Percentiles rank a stretch among this genome's conserved stretches.
These are phyloP conservation scores for Monodelphis domestica DNA, from an alignment of 2,797 vertebrate species.

Conservation along the genomic window DNA sequence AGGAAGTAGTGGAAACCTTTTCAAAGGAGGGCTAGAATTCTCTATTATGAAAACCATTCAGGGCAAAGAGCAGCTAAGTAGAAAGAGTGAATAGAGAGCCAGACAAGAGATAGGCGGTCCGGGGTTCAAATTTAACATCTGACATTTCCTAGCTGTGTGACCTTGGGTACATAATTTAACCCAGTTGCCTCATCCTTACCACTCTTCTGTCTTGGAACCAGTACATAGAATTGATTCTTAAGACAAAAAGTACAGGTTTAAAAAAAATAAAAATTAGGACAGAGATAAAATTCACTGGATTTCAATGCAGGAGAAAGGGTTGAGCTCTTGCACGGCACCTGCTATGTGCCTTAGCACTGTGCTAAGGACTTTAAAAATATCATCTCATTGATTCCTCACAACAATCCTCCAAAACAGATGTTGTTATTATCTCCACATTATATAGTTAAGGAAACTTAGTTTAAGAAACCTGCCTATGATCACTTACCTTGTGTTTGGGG, in stretches of 20 bases:
- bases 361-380: background rate
- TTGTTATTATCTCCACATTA: background rate
- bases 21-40: background rate
- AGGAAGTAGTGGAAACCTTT: background rate
- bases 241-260: too few relatives aligned
- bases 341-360: background rate
- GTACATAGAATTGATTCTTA: too few relatives aligned
- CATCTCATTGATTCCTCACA: background rate
- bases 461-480: background rate
- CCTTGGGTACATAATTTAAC: too few relatives aligned
- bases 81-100: too few relatives aligned
- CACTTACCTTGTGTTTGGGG: background rate
- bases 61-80: background rate
- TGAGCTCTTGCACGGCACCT: background rate
- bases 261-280: too few relatives aligned
- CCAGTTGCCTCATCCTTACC: too few relatives aligned
- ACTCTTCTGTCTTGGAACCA: too few relatives aligned
- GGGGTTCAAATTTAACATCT: too few relatives aligned
- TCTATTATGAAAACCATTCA: background rate
- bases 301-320: background rate
- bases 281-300: background rate
- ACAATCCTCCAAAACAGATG: background rate
- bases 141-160: too few relatives aligned
- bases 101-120: too few relatives aligned
- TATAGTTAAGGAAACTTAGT: background rate